These are phyloP conservation scores for Helicoverpa zea DNA, from an alignment of 1,140 invertebrate species.

Conservation along the genomic window DNA sequence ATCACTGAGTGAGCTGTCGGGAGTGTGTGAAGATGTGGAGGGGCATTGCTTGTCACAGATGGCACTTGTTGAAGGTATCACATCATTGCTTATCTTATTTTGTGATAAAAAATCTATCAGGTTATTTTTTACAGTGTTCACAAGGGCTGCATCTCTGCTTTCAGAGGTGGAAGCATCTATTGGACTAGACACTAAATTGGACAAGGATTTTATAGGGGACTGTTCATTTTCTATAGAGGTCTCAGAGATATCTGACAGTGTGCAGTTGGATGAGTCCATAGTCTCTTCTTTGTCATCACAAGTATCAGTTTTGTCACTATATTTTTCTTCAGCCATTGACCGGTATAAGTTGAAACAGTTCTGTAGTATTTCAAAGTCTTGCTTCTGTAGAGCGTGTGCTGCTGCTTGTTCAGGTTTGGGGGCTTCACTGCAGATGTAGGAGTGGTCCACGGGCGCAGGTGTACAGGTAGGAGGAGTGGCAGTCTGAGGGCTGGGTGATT, in stretches of 20 bases:
- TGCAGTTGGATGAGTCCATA: slow-evolving; percentile 72
- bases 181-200: slow-evolving; percentile 88
- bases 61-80: slow-evolving; percentile 72
- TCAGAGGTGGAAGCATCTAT: slow-evolving; percentile 80
- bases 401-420: slow-evolving; percentile 61
- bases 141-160: slow-evolving; percentile 65
- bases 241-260: slow-evolving; percentile 74
- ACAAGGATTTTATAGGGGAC: slow-evolving; percentile 88
- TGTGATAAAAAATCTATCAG: slow-evolving; percentile 80
- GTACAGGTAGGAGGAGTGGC: slow-evolving; percentile 54
- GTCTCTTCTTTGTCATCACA: slow-evolving; percentile 63
- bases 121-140: slow-evolving; percentile 78
- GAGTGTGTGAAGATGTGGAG: slow-evolving; percentile 72
- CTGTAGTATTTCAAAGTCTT: slow-evolving; percentile 87
- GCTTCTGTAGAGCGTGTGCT: slow-evolving; percentile 79
- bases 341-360: slow-evolving; percentile 86
- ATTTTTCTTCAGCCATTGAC: slow-evolving; percentile 82
- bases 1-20: slow-evolving; percentile 79
- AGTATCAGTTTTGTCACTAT: slow-evolving; percentile 70
- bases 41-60: slow-evolving; percentile 70
- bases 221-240: slow-evolving; percentile 83
- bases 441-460: slow-evolving; percentile 40
- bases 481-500: slow-evolving; percentile 72
- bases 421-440: slow-evolving; percentile 49
- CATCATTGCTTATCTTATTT: slow-evolving; percentile 73